These are phyloP conservation scores for Machimus rusticus DNA, from an alignment of 2,888 invertebrate genomes.

Conservation along the genomic window DNA sequence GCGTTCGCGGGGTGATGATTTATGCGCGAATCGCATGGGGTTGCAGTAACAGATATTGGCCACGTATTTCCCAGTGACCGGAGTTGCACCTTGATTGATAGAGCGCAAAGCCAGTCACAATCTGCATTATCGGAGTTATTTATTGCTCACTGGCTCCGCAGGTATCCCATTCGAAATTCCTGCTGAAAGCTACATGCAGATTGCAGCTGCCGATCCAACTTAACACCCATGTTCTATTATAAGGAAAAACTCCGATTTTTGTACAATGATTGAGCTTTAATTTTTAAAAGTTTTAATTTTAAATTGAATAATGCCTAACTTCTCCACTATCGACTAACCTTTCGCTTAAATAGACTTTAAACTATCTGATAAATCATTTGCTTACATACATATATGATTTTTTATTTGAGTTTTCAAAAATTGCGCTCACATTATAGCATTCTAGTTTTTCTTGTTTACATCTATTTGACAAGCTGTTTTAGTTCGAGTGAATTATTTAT, in stretches of 20 bases:
- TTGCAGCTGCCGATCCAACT: not conserved
- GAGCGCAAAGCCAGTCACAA: not conserved
- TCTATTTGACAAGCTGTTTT: too few species aligned
- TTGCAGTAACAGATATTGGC: not conserved
- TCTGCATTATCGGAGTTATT: not conserved
- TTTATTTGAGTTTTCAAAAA: too few species aligned
- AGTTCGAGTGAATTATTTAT: too few species aligned
- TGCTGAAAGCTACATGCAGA: not conserved
- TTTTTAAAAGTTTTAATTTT: too few species aligned
- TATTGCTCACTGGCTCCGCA: not conserved
- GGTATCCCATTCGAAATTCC: not conserved
- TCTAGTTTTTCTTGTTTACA: too few species aligned
- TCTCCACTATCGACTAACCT: too few species aligned
- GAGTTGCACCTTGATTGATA: not conserved
- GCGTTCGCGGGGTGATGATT: not conserved
- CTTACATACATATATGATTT: too few species aligned
- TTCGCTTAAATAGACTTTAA: too few species aligned
- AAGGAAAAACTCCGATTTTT: not conserved
- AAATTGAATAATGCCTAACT: too few species aligned
- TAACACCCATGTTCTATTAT: not conserved
- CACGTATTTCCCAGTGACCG: not conserved
- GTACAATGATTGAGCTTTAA: too few species aligned
- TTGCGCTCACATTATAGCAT: too few species aligned
- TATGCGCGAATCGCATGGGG: conserved; percentile 15
- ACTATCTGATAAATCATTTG: too few species aligned